Base-by-base conservation (phyloP, 2,113 vertebrate genomes). In the Passer domesticus region DNA sequence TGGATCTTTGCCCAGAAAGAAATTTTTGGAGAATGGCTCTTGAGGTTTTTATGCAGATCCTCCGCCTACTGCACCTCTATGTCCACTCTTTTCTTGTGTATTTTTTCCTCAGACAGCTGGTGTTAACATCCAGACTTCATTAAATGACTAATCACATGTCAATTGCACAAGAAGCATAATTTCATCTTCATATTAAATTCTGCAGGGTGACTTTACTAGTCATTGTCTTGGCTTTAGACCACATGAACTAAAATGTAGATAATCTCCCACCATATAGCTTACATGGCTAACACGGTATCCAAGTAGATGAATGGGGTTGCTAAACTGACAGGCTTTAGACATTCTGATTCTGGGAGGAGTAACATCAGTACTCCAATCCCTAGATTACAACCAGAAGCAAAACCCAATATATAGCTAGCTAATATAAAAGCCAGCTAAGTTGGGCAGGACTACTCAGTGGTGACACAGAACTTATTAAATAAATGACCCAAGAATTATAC, bases 1-100 rank as follows among this genome's bases (percentile, higher is more conserved):
- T 91, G 90, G 47, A 60, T 74, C 24, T 84, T 92, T 87, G 50
- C 64, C 72, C 43, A 89, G 87, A 91, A 89, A 84, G n/a, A 68
- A 4, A 35, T 59, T 78, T 94, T 70, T 87, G 39, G 50, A 70
- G 73, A 77, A 70, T 50, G 64, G 22, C 35, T 95, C n/a, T 62
- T 44, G 60, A 81, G 25, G 35, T 59, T 90, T 91, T 89, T 81
- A 55, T 23, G 52, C 30, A 84, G 81, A 59, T 67, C 52, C 7
- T 22, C 70, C 50, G 47, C 64, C 63, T 81, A 50, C 72, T 55
- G 27, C 35, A 82, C 39, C 30, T 91, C 35, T 44, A 1, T 67
- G 93, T 94, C 87, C 84, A 67, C 43, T 63, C 52, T 89, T 86
- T 78, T 69, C 30, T 91, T 25, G 6, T 87, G 15, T 8, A 37